phyloP scores from a whole-genome alignment of 2,797 vertebrate species.

The Meda fulgida region DNA sequence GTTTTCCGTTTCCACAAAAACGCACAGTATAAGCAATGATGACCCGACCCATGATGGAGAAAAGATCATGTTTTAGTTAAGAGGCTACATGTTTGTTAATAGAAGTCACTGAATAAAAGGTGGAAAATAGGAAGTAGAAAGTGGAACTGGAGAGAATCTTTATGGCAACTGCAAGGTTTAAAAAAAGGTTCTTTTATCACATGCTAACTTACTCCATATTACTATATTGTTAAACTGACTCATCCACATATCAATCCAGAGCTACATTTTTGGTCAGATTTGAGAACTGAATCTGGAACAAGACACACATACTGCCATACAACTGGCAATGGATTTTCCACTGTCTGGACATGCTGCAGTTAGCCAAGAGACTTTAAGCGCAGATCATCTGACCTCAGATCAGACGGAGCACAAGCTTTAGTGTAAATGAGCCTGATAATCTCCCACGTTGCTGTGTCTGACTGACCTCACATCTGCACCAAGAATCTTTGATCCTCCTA shows the following conservation, averaged over 20 bases:
- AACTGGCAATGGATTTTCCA: slow-evolving; percentile 38
- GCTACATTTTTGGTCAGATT: not conserved
- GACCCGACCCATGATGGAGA: not conserved
- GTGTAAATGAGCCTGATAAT: slow-evolving; percentile 40
- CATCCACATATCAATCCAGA: not conserved
- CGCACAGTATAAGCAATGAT: not conserved
- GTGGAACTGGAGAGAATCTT: not conserved
- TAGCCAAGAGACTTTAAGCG: not conserved
- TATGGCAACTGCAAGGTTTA: not conserved
- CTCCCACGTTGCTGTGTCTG: not conserved
- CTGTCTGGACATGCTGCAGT: slow-evolving; percentile 28
- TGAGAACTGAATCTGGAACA: slow-evolving; percentile 25
- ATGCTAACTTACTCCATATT: not conserved
- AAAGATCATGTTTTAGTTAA: not conserved
- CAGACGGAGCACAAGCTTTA: slow-evolving; percentile 24
- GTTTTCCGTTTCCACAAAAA: not conserved
- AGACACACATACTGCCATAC: slow-evolving; percentile 17
- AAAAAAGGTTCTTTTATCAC: not conserved
- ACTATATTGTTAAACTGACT: not conserved
- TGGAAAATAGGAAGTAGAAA: not conserved
- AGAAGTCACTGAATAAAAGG: not conserved
- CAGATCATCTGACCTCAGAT: slow-evolving; percentile 40
- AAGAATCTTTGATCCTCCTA: slow-evolving; percentile 30
- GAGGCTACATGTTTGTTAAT: not conserved
- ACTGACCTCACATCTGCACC: slow-evolving; percentile 37